phyloP scores from a whole-genome alignment of 2,113 vertebrate genomes.

The Toxotes chatareus region DNA sequence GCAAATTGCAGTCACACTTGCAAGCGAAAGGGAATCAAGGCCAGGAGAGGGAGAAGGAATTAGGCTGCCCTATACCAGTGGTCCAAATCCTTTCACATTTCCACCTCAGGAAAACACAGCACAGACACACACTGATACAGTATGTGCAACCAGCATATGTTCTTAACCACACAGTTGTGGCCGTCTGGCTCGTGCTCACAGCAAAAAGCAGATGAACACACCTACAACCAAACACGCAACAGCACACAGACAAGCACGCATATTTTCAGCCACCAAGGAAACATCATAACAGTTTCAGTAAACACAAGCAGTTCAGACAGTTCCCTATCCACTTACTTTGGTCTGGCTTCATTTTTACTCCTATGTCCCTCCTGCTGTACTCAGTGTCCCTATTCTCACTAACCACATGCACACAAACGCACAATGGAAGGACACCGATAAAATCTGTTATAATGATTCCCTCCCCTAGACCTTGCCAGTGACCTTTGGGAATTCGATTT shows the following conservation, averaged over 20 bases:
- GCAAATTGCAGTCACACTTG: conserved; percentile 85
- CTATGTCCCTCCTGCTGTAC: background rate
- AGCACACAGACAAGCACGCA: conserved; percentile 35
- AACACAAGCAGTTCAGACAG: conserved; percentile 45
- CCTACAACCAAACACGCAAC: conserved; percentile 46
- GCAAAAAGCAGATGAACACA: conserved; percentile 56
- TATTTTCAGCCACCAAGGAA: conserved; percentile 47
- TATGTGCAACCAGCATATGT: conserved; percentile 44
- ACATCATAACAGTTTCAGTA: conserved; percentile 53
- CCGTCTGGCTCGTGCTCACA: conserved; percentile 14
- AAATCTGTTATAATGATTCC: conserved; percentile 73
- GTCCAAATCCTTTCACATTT: conserved; percentile 63
- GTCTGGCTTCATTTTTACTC: conserved; percentile 25
- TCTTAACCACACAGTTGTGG: conserved; percentile 40
- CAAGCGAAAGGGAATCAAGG: conserved; percentile 67
- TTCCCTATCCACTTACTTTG: conserved; percentile 16
- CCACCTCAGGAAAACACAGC: conserved; percentile 49
- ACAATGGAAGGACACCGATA: conserved; percentile 75
- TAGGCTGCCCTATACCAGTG: conserved; percentile 54
- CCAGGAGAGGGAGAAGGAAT: conserved; percentile 69
- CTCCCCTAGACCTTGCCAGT: conserved; percentile 72
- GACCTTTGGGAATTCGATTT: conserved; percentile 74
- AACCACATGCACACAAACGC: conserved; percentile 39
- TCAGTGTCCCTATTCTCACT: conserved; percentile 15
- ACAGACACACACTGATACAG: conserved; percentile 5